Base-by-base conservation (phyloP, 2,888 invertebrate genomes). In the Megalurothrips usitatus region DNA sequence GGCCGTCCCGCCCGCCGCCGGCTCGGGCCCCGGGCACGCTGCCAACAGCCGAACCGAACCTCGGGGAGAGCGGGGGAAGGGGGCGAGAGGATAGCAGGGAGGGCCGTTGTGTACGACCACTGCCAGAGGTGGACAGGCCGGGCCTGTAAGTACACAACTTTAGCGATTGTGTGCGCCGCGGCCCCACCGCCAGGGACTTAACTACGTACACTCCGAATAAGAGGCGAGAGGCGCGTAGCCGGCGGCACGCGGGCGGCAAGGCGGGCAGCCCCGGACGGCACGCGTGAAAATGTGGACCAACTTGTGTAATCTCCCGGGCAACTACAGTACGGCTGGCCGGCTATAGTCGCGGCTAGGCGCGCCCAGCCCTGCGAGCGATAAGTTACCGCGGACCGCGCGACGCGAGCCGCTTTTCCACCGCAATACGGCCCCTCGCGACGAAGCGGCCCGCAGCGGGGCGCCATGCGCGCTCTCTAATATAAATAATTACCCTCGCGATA, bases 141-240 rank as follows among this genome's bases (percentile, higher is more conserved):
- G 68, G 26, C 68, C 58, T 58, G 68, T 75, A 75, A 75, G 68
- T 75, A 75, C 68, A 75, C 68, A 75, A 75, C 68, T 75, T 75
- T 19, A 58, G 58, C 58, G 58, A 58, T 43, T 75, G 68, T 75
- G 68, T 75, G 68, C 26, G 23, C 68, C 10, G 19, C 58, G 17
- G 19, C 58, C 58, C 14, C 58, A 6, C 58, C 58, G 58, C 58
- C 2, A 17, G 10, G 58, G 58, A n/a, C 58, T 58, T 58, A 19
- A 58, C 58, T 19, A 17, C 58, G 58, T n/a, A 58, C 58, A 17
- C 58, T 58, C 19, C n/a, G 6, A 58, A 58, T 58, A 58, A 58
- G 17, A 14, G 6, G 58, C 19, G 52, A 52, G 17, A 49, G 49
- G 58, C 34, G 34, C 34, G 58, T 52, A 52, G 52, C 11, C 19